Percentiles rank a stretch among this genome's conserved stretches.
These are phyloP conservation scores for Nebria ingens DNA, from an alignment of 1,140 invertebrate genomes.

Conservation along the genomic window DNA sequence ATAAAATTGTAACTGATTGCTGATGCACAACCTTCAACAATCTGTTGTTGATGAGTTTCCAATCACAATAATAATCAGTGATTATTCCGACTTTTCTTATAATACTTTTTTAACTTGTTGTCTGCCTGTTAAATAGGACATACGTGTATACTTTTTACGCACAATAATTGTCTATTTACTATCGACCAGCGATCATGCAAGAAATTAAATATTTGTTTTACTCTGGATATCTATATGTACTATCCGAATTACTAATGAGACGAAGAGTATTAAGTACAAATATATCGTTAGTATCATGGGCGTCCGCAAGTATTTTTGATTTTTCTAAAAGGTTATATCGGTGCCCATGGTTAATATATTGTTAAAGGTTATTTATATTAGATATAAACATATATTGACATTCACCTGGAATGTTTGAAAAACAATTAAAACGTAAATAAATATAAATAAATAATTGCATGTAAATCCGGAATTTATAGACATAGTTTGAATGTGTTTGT, in stretches of 20 bases:
- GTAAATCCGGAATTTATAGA: too few species aligned
- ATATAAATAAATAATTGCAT: neutral
- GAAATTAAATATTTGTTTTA: neutral
- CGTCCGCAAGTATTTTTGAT: too few species aligned
- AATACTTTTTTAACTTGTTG: neutral
- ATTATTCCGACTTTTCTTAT: neutral
- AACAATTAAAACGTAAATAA: neutral
- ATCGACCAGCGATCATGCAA: neutral
- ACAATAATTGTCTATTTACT: neutral
- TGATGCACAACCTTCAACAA: too few species aligned
- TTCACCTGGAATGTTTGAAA: slow-evolving; percentile 1
- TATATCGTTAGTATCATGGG: too few species aligned
- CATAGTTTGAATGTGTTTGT: neutral
- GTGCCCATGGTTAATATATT: too few species aligned
- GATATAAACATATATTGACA: neutral
- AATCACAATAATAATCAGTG: slow-evolving; percentile 4
- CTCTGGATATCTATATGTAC: neutral
- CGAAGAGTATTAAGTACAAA: too few species aligned
- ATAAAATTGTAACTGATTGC: too few species aligned
- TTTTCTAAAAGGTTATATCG: too few species aligned
- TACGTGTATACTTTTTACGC: neutral
- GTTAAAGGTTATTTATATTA: too few species aligned
- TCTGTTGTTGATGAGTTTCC: neutral
- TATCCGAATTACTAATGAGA: too few species aligned
- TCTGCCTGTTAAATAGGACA: too few species aligned